Evolutionary conservation across 2,797 vertebrate species (phyloP).

Genomic region (Mormyrus hasselquistii): DNA sequence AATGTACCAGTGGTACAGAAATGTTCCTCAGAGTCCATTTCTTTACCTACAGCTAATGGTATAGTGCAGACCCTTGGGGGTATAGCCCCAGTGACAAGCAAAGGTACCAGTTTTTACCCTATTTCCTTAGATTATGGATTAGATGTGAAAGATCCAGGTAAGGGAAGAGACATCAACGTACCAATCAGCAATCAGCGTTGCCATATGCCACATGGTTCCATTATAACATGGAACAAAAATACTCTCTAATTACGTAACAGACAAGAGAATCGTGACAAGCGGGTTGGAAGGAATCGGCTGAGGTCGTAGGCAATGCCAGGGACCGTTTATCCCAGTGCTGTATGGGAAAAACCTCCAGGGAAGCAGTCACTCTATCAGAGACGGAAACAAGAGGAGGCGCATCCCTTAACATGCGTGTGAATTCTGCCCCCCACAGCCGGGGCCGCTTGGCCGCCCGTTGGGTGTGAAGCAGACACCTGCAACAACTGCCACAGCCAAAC

Average conservation of each 20-base stretch:
- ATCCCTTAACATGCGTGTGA: not conserved
- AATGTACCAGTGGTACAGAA: not conserved
- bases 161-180: not conserved
- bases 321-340: not conserved
- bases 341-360: not conserved
- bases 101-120: not conserved
- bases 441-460: not conserved
- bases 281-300: not conserved
- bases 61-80: not conserved
- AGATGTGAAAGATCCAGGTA: not conserved
- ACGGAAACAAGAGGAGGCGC: not conserved
- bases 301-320: not conserved
- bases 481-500: not conserved
- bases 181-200: too few species aligned
- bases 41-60: not conserved
- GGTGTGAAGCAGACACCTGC: conserved; percentile 34
- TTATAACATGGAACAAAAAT: not conserved
- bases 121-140: not conserved
- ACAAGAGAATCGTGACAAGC: not conserved
- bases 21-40: not conserved
- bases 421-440: not conserved
- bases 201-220: too few species aligned
- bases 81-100: not conserved
- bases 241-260: not conserved
- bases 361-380: not conserved